These are phyloP conservation scores for Mimumesa dahlbomi DNA, from an alignment of 2,888 invertebrate genomes.

Conservation along the genomic window DNA sequence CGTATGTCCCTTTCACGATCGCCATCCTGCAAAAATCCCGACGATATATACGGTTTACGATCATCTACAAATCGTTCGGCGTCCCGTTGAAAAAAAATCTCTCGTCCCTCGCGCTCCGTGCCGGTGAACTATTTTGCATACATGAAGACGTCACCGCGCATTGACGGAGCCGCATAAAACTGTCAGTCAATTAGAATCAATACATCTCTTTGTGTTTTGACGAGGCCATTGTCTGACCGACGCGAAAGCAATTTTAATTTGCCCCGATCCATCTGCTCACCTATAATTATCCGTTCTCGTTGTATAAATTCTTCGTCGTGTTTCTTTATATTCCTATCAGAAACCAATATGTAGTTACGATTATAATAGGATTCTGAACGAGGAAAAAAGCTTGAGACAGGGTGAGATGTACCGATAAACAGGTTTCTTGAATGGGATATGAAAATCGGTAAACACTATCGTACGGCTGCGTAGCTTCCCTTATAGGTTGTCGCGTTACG, in stretches of 20 bases:
- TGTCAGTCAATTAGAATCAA: background rate
- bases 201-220: background rate
- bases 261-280: too few relatives aligned
- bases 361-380: too few relatives aligned
- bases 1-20: slow-evolving; percentile 53
- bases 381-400: too few relatives aligned
- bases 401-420: too few relatives aligned
- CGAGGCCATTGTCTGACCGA: background rate
- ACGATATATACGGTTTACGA: slow-evolving; percentile 42
- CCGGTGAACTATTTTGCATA: background rate
- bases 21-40: slow-evolving; percentile 37
- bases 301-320: too few relatives aligned
- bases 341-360: too few relatives aligned
- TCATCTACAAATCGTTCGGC: slow-evolving; percentile 29
- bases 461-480: too few relatives aligned
- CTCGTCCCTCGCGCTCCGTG: background rate
- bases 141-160: slow-evolving; percentile 16
- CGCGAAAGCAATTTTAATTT: background rate
- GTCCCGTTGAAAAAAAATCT: slow-evolving; percentile 1
- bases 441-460: too few relatives aligned
- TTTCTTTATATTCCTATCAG: too few relatives aligned
- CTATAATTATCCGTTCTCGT: too few relatives aligned
- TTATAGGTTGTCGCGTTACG: too few relatives aligned
- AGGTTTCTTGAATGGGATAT: too few relatives aligned
- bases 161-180: background rate